These are phyloP conservation scores for Patella ulyssiponensis DNA, from an alignment of 2,888 invertebrate genomes.

Conservation along the genomic window DNA sequence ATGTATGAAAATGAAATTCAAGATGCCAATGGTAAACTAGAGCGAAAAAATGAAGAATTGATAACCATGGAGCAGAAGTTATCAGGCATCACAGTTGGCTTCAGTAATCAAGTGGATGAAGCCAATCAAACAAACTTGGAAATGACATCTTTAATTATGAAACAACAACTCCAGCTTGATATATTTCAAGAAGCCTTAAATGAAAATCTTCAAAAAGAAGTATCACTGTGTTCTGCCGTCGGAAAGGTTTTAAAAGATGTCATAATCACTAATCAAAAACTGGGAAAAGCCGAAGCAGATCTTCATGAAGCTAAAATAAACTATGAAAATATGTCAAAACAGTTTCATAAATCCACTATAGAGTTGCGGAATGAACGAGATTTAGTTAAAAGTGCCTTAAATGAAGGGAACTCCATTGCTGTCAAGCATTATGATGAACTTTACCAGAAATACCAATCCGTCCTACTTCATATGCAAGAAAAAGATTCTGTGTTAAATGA, in stretches of 20 bases:
- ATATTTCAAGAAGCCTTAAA: not conserved
- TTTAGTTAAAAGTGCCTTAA: not conserved
- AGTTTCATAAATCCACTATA: slow-evolving; percentile 9
- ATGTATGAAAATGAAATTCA: no score
- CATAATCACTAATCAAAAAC: not conserved
- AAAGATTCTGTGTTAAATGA: not conserved
- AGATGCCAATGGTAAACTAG: no score
- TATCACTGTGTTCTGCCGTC: not conserved
- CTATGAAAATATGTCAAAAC: not conserved
- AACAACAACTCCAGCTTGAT: no score
- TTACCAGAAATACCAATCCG: not conserved
- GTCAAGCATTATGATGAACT: not conserved
- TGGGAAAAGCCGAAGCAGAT: not conserved
- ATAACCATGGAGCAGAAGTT: no score
- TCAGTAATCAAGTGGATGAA: no score
- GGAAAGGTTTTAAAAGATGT: not conserved
- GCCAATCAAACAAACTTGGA: no score
- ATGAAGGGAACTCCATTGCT: not conserved
- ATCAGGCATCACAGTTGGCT: no score
- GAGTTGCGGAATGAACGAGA: not conserved
- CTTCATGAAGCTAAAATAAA: slow-evolving; percentile 10
- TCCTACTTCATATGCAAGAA: not conserved
- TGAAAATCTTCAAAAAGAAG: not conserved
- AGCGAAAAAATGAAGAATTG: no score
- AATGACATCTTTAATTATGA: no score